Base-by-base conservation (phyloP, 2,113 vertebrate genomes). In the Mixornis gularis region DNA sequence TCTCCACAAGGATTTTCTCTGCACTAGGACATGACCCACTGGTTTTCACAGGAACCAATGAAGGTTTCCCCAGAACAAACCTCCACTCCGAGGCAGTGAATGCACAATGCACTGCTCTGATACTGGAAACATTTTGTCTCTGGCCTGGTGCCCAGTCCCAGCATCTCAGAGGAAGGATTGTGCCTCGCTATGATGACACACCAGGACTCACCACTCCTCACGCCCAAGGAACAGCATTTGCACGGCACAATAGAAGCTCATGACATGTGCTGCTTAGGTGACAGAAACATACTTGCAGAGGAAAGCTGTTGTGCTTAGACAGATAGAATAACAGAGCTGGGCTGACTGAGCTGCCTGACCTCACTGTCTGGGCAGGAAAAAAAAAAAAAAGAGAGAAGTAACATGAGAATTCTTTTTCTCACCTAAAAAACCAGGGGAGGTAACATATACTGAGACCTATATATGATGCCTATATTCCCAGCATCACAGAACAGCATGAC, bases 81-180 rank as follows among this genome's bases (percentile, higher is more conserved):
- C n/a, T 32, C 27, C 13, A 9, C 17, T 44, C 52, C 0, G 0
- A 70, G 83, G 71, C 64, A 55, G 40, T 15, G 55, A 85, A 65
- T 26, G 69, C 11, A 25, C 24, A 13, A 36, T 52, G 52, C 44
- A 48, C 20, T 83, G 40, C 59, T 56, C 12, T 8, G 52, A 49
- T 21, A 34, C 68, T 78, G 76, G 46, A 92, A 90, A 86, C 10
- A 34, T 60, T 90, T 71, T 70, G 40, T 83, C 55, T 87, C 55
- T 94, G 92, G 87, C 82, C 36, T 17, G 25, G 60, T 76, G 88
- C 88, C 90, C 90, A 86, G 79, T 20, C 60, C 85, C 70, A 79
- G 6, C 82, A 78, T 79, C 19, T 36, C 0, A 2, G 69, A 86
- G 44, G 52, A 71, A 41, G 0, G 7, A 51, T 3, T 4, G 26